phyloP scores from a whole-genome alignment of 2,797 vertebrate genomes.

The Typhlichthys subterraneus region DNA sequence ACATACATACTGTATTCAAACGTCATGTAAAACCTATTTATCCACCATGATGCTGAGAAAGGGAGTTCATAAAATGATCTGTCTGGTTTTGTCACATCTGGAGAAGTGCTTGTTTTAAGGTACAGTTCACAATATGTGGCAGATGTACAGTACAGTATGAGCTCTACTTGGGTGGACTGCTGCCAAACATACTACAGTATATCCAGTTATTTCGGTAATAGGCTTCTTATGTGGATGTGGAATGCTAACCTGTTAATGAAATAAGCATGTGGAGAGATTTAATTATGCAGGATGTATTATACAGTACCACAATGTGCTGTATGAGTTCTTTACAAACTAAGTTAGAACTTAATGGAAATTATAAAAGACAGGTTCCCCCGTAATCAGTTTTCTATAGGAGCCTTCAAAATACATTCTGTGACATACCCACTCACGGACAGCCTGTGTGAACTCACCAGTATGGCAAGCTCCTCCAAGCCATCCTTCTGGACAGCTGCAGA shows the following conservation, averaged over 20 bases:
- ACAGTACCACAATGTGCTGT: background rate
- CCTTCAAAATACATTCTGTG: background rate
- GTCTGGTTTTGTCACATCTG: slow-evolving; percentile 36
- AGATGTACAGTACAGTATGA: background rate
- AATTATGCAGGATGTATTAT: too few relatives aligned
- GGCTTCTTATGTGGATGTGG: background rate
- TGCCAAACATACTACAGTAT: too few relatives aligned
- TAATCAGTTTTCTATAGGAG: too few relatives aligned
- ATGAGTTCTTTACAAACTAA: too few relatives aligned
- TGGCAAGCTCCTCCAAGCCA: slow-evolving; percentile 87
- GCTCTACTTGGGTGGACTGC: background rate
- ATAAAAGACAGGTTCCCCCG: too few relatives aligned
- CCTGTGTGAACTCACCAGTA: slow-evolving; percentile 70
- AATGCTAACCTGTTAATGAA: background rate
- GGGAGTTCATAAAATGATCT: background rate
- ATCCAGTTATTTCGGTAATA: background rate
- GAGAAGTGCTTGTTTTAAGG: slow-evolving; percentile 20
- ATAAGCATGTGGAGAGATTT: background rate
- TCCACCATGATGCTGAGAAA: slow-evolving; percentile 3
- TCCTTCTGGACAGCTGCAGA: slow-evolving; percentile 87
- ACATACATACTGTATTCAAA: too few relatives aligned
- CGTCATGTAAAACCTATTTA: slow-evolving; percentile 8
- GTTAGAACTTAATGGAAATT: too few relatives aligned
- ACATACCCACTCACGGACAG: background rate
- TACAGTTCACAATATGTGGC: background rate